Percentiles rank a stretch among this genome's conserved stretches.
Conservation (phyloP, 2,888 invertebrate genomes). For the Plebejus anna region DNA sequence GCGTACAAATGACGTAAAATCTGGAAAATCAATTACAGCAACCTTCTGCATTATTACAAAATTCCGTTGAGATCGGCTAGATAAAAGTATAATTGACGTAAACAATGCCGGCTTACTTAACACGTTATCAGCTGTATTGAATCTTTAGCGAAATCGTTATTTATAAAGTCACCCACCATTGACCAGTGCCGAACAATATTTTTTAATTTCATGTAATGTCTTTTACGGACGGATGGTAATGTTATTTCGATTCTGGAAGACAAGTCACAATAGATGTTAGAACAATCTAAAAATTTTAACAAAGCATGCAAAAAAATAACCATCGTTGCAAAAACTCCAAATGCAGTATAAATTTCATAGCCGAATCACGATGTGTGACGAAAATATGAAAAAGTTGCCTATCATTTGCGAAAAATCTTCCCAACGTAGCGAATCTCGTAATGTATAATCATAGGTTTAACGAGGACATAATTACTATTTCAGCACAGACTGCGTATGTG, state of each 20-base stretch:
- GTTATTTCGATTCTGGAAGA: too few species aligned
- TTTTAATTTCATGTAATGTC: too few species aligned
- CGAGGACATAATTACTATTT: conserved; percentile 23
- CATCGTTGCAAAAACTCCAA: neutral
- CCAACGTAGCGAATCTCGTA: neutral
- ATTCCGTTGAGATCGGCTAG: conserved; percentile 22
- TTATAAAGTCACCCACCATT: neutral
- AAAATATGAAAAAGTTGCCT: neutral
- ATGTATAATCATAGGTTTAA: neutral
- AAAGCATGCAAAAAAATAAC: neutral
- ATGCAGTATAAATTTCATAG: neutral
- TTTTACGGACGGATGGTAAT: too few species aligned
- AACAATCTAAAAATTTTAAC: too few species aligned
- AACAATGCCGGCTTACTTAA: conserved; percentile 24
- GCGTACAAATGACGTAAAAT: conserved; percentile 35
- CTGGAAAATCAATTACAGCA: conserved; percentile 31
- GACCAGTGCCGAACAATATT: neutral
- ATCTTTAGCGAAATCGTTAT: neutral
- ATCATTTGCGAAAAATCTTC: conserved; percentile 12
- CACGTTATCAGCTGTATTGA: conserved; percentile 1
- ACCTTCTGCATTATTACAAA: conserved; percentile 32
- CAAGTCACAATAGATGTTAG: too few species aligned
- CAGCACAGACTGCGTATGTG: conserved; percentile 49
- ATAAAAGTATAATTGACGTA: conserved; percentile 25
- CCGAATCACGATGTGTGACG: neutral